Percentiles rank a stretch among this genome's conserved stretches.
Evolutionary conservation across 2,113 vertebrate genomes (phyloP).

Genomic region (Planiliza haematocheilus): DNA sequence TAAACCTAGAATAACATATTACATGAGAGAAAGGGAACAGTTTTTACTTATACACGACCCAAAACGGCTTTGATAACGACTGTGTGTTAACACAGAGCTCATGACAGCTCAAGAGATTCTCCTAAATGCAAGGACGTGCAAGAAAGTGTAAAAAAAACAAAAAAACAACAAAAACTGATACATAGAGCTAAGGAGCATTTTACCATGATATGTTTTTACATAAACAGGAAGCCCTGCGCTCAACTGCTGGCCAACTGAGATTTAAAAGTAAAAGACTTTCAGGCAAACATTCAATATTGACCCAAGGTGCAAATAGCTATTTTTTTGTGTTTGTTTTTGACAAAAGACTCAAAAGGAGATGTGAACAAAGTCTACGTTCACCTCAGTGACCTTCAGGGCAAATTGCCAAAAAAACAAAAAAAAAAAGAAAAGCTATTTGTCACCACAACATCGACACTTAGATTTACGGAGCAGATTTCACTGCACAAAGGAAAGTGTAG

Average conservation of each 20-base stretch:
- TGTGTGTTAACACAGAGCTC: not conserved
- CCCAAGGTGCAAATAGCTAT: conserved; percentile 23
- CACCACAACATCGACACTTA: too few relatives aligned
- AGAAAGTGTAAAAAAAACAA: conserved; percentile 47
- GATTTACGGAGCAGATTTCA: too few relatives aligned
- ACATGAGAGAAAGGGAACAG: too few relatives aligned
- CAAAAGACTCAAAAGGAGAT: conserved; percentile 1
- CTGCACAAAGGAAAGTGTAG: too few relatives aligned
- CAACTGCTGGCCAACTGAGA: conserved; percentile 19
- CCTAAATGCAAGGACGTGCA: conserved; percentile 7
- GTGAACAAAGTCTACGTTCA: not conserved
- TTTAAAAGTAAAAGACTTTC: not conserved
- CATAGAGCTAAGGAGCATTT: not conserved
- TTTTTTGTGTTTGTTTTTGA: conserved; percentile 2
- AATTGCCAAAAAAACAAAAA: too few relatives aligned
- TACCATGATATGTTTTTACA: conserved; percentile 38
- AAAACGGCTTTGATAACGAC: too few relatives aligned
- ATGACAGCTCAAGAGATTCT: not conserved
- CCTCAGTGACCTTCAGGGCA: conserved; percentile 14
- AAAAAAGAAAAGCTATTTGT: too few relatives aligned
- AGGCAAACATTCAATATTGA: conserved; percentile 56
- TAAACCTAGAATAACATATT: too few relatives aligned
- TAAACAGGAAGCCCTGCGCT: conserved; percentile 13
- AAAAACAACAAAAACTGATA: too few relatives aligned
- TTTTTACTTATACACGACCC: too few relatives aligned